A percentile compares a stretch with the other conserved stretches of the same genome.
phyloP scores from a whole-genome alignment of 2,888 invertebrate species.

The Resseliella maxima region DNA sequence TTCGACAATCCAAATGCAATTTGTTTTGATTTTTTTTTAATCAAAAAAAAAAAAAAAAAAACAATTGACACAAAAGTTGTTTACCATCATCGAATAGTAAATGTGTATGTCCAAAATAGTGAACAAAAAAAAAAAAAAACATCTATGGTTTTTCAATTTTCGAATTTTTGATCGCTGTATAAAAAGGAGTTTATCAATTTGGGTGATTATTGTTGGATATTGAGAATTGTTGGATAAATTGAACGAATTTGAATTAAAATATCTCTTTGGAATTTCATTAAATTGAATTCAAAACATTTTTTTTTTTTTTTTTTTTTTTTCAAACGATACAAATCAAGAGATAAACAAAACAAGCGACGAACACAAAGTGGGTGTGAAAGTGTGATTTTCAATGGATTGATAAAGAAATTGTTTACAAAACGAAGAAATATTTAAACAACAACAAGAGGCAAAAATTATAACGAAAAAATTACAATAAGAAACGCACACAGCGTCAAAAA shows the following conservation, averaged over 20 bases:
- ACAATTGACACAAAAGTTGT: background rate
- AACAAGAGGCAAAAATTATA: background rate
- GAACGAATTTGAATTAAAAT: too few relatives aligned
- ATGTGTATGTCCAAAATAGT: background rate
- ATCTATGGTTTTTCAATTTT: too few relatives aligned
- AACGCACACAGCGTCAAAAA: background rate
- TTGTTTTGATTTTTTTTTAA: background rate
- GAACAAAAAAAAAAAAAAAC: background rate
- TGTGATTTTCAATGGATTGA: background rate
- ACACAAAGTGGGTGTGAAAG: conserved; percentile 50
- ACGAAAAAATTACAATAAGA: background rate
- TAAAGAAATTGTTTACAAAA: background rate
- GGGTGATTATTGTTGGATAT: too few relatives aligned
- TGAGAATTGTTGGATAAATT: too few relatives aligned
- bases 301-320: too few relatives aligned
- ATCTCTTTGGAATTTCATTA: too few relatives aligned
- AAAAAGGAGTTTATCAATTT: too few relatives aligned
- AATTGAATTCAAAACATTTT: too few relatives aligned
- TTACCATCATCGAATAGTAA: background rate
- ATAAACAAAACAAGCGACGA: background rate
- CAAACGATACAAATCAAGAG: background rate
- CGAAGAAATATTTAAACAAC: too few relatives aligned
- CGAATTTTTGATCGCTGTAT: too few relatives aligned
- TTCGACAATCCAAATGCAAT: background rate
- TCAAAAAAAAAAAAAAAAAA: background rate